These are phyloP conservation scores for Semnornis frantzii DNA, from an alignment of 2,113 vertebrate genomes.

Conservation along the genomic window DNA sequence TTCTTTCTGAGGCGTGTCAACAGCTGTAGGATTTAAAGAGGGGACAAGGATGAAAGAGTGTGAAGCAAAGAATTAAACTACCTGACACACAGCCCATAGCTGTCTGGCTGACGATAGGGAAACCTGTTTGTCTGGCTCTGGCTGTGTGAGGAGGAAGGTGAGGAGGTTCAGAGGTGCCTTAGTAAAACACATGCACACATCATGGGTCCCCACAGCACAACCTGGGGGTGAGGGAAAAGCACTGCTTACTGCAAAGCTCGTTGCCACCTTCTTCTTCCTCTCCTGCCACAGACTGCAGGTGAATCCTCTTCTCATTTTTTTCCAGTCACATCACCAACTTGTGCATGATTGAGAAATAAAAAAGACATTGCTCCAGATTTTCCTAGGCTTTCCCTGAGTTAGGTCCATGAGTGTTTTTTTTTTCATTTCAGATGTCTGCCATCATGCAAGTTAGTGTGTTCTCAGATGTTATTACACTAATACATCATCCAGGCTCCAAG, in stretches of 20 bases:
- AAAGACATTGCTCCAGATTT: background rate
- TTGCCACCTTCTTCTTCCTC: background rate
- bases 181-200: background rate
- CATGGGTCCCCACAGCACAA: rapidly evolving
- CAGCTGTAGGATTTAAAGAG: background rate
- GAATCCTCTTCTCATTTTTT: background rate
- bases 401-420: background rate
- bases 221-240: rapidly evolving
- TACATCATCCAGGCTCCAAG: background rate
- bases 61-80: background rate
- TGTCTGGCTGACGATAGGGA: background rate
- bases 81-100: background rate
- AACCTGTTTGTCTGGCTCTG: slow-evolving; percentile 35
- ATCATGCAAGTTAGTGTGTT: background rate
- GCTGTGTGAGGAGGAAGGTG: background rate
- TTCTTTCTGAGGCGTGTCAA: background rate
- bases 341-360: background rate
- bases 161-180: background rate
- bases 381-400: background rate
- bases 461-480: background rate
- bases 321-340: background rate
- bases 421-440: background rate
- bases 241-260: rapidly evolving
- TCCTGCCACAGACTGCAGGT: background rate
- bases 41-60: background rate